Evolutionary conservation across 1,140 invertebrate genomes (phyloP).

Genomic region (Bactericera cockerelli): DNA sequence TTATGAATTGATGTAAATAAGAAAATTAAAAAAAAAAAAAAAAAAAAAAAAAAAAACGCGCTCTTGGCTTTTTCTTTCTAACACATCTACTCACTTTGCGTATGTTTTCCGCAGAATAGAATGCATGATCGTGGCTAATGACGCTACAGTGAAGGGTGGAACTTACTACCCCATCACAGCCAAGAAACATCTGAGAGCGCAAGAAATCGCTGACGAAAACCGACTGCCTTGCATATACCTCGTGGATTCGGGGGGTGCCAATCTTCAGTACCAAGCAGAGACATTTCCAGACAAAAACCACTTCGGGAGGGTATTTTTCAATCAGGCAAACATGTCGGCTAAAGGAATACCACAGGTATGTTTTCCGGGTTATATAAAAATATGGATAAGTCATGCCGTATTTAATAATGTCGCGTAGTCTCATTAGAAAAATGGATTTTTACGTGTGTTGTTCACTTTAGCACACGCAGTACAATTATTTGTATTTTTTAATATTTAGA

Average conservation of each 20-base stretch:
- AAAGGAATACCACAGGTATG: constrained; percentile 73
- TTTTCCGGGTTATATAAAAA: too few species aligned
- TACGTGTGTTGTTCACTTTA: too few species aligned
- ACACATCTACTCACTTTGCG: too few species aligned
- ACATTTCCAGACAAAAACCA: constrained; percentile 91
- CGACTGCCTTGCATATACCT: constrained; percentile 85
- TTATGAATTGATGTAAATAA: too few species aligned
- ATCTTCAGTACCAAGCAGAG: constrained; percentile 83
- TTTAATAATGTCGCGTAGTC: too few species aligned
- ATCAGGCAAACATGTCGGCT: constrained; percentile 93
- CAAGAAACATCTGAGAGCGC: constrained; percentile 93
- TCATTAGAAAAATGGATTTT: too few species aligned
- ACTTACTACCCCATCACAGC: constrained; percentile 95
- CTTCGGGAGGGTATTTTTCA: constrained; percentile 96
- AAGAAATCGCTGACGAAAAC: constrained; percentile 92
- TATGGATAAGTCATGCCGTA: too few species aligned
- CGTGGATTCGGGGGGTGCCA: constrained; percentile 92
- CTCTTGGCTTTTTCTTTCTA: too few species aligned
- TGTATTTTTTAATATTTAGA: too few species aligned
- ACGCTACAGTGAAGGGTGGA: constrained; percentile 95
- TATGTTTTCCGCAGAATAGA: constrained; percentile 40
- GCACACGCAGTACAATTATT: too few species aligned
- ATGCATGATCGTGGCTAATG: constrained; percentile 90
- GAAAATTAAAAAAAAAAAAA: too few species aligned
- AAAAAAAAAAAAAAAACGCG: too few species aligned